Evolutionary conservation across 1,140 invertebrate genomes (phyloP), one percentile per base, ranked within the genome.

Genomic region (Drosophila ananassae): DNA sequence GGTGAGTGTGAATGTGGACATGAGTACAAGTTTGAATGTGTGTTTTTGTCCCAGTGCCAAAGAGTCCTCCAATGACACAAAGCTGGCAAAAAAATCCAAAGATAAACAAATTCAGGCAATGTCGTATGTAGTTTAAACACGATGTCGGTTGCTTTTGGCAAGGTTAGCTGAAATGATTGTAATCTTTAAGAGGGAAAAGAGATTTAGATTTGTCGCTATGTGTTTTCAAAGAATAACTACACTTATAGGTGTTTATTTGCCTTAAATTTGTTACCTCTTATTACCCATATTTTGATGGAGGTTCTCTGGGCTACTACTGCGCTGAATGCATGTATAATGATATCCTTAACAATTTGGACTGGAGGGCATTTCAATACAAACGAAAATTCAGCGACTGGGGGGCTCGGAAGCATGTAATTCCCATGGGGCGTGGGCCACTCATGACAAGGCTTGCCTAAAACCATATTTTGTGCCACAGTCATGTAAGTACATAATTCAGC

Each of bases 401-500:
- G 17, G 1, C 55, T 10, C 22, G 8, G 22, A 22, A 47, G 55
- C 53, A 74, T 48, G 28, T 24, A 60, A 77, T 37, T 77, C 73
- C 73, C 73, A 28, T 17, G 62, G 73, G 57, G 44, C 73, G 30
- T 28, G 25, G 6, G 25, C 5, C 46, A 76, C 62, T 60, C 62
- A 68, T 76, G 73, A 46, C 50, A 58, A 50, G 52, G 57, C 53
- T 32, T 68, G 56, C 24, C 56, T 73, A 76, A 76, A 60, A 50
- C 62, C 73, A 60, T 67, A 75, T 66, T 69, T 71, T 69, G 66
- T 69, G 67, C 63, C 56, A 66, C 56, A 66, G 48, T 56, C 73
- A 59, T 56, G 47, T 77, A 85, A 80, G 81, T 85, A 66, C 72
- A 75, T 75, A 84, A 74, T 85, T 85, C 81, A 85, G 59, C 81